A percentile compares a stretch with the other conserved stretches of the same genome.
Evolutionary conservation across 2,113 vertebrate species (phyloP).

Genomic region (Gymnobelideus leadbeateri): DNA sequence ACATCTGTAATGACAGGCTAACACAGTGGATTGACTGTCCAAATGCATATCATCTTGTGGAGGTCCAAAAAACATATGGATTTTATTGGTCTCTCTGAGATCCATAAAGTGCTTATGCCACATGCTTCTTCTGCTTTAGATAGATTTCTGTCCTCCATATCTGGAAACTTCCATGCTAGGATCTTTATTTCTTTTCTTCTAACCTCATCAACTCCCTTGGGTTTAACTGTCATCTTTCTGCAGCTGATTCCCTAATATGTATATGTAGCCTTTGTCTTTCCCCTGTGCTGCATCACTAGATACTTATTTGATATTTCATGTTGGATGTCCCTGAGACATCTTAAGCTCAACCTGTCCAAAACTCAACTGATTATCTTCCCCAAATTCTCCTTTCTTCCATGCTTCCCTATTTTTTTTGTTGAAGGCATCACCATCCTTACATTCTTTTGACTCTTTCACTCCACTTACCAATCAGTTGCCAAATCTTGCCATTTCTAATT

Average conservation of each 20-base stretch:
- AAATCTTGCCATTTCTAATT: background rate
- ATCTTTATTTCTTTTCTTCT: background rate
- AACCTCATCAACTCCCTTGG: background rate
- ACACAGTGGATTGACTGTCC: background rate
- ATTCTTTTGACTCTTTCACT: background rate
- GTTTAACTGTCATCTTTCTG: background rate
- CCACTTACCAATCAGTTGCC: background rate
- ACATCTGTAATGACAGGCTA: background rate
- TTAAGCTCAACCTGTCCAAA: background rate
- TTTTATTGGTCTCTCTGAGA: background rate
- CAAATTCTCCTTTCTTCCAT: background rate
- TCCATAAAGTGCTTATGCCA: background rate
- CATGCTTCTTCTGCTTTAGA: background rate
- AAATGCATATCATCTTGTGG: background rate
- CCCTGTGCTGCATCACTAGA: background rate
- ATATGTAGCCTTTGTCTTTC: background rate
- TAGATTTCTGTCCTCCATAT: background rate
- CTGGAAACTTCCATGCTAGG: background rate
- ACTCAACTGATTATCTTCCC: background rate
- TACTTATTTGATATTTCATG: background rate
- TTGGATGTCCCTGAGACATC: background rate
- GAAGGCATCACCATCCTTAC: background rate
- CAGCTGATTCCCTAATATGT: background rate
- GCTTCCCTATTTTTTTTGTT: background rate
- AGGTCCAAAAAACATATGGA: background rate